phyloP scores from a whole-genome alignment of 2,113 vertebrate species.

The Corythornis cristatus region DNA sequence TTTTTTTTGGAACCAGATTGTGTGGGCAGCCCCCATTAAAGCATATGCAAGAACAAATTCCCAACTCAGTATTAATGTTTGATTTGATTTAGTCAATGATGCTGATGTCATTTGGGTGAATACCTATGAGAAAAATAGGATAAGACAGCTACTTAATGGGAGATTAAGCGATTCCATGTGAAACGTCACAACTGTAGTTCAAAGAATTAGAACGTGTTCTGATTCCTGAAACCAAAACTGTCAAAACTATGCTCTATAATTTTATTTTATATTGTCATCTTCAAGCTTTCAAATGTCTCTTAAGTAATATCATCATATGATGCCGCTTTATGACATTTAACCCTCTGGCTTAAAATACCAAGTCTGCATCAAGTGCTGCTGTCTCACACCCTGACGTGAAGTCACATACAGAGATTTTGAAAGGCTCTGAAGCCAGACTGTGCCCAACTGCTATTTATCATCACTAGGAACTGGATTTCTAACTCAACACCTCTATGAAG shows the following conservation, averaged over 20 bases:
- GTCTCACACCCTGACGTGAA: not conserved
- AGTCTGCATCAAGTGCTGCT: not conserved
- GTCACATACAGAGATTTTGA: not conserved
- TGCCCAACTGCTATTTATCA: not conserved
- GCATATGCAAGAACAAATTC: not conserved
- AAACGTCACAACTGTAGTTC: not conserved
- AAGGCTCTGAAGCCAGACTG: not conserved
- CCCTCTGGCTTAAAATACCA: not conserved
- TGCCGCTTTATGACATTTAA: not conserved
- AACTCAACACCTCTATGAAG: not conserved
- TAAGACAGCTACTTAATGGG: not conserved
- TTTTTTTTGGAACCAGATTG: not conserved
- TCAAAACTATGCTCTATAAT: not conserved
- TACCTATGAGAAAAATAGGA: not conserved
- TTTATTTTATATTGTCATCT: not conserved
- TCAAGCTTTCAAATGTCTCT: not conserved
- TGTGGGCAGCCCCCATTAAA: not conserved
- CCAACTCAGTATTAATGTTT: not conserved
- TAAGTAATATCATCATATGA: not conserved
- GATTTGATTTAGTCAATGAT: slow-evolving; percentile 5
- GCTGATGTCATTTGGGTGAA: not conserved
- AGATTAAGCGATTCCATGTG: slow-evolving; percentile 14
- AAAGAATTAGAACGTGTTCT: not conserved
- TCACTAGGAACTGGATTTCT: not conserved
- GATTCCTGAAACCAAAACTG: not conserved